Evolutionary conservation across 2,113 vertebrate species (phyloP).

Genomic region (Neomonachus schauinslandi): DNA sequence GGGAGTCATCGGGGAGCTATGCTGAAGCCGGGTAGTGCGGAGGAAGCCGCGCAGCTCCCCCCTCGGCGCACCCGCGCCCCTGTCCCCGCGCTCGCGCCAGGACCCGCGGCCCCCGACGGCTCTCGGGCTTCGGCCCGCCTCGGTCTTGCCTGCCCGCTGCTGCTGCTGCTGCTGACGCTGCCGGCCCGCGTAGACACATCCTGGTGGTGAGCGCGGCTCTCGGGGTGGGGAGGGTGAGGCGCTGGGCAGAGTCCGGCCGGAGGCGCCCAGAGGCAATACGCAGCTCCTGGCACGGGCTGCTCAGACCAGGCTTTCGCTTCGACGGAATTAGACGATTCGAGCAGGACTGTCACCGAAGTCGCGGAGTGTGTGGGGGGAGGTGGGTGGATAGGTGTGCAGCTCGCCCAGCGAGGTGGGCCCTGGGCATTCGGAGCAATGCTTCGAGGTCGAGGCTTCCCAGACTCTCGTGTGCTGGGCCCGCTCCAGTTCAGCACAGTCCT

Average conservation of each 20-base stretch:
- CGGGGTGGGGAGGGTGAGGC: not conserved
- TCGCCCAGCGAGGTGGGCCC: not conserved
- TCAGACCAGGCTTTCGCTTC: not conserved
- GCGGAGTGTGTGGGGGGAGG: not conserved
- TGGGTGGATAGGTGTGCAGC: not conserved
- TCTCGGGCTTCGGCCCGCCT: slow-evolving; percentile 84
- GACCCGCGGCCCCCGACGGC: slow-evolving; percentile 77
- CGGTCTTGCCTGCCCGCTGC: slow-evolving; percentile 84
- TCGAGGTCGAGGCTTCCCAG: not conserved
- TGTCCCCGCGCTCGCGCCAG: not conserved
- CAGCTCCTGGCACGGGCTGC: not conserved
- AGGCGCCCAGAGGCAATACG: not conserved
- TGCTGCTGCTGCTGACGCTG: slow-evolving; percentile 92
- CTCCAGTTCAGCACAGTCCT: not conserved
- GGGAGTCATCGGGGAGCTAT: slow-evolving; percentile 81
- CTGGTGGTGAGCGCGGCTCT: slow-evolving; percentile 94
- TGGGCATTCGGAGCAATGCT: not conserved
- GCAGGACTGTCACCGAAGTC: not conserved
- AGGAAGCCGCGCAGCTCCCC: slow-evolving; percentile 79
- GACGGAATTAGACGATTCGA: not conserved
- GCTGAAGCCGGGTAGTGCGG: slow-evolving; percentile 86
- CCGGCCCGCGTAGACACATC: slow-evolving; percentile 95
- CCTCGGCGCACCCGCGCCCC: slow-evolving; percentile 58
- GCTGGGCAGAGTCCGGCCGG: not conserved
- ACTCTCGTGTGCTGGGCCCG: not conserved